Evolutionary conservation across 2,888 invertebrate species (phyloP).

Genomic region (Penaeus monodon): DNA sequence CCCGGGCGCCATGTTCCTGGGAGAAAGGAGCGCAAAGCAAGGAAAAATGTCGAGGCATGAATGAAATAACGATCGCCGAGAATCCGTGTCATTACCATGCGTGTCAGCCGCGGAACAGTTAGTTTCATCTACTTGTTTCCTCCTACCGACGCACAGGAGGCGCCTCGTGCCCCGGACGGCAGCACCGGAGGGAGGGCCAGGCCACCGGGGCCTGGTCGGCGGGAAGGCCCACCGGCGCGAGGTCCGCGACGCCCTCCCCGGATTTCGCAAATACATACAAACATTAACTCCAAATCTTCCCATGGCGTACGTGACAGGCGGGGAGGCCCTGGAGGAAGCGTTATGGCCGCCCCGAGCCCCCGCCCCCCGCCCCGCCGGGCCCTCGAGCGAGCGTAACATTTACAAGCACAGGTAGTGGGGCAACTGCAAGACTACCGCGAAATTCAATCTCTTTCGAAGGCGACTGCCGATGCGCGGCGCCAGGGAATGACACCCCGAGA

Average conservation of each 20-base stretch:
- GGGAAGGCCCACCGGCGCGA: neutral
- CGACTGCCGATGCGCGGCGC: neutral
- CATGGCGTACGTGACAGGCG: constrained; percentile 54
- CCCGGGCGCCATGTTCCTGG: too few relatives aligned
- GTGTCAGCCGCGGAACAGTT: too few relatives aligned
- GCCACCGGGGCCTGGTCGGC: too few relatives aligned
- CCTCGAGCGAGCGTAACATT: neutral
- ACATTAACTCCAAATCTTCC: constrained; percentile 14
- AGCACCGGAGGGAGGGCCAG: too few relatives aligned
- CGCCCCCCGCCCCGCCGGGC: constrained; percentile 6
- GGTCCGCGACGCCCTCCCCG: neutral
- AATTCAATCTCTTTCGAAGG: constrained; percentile 20
- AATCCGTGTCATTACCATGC: too few relatives aligned
- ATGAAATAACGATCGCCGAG: too few relatives aligned
- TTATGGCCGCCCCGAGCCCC: neutral
- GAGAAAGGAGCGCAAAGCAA: too few relatives aligned
- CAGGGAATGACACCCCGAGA: too few relatives aligned
- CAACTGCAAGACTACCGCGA: constrained; percentile 6
- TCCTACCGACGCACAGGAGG: too few relatives aligned
- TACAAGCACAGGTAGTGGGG: constrained; percentile 56
- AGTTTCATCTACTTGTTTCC: too few relatives aligned
- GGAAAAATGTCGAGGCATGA: too few relatives aligned
- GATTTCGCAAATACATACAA: constrained; percentile 18
- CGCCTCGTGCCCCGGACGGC: too few relatives aligned
- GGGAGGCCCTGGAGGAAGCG: constrained; percentile 15